phyloP scores from a whole-genome alignment of 1,140 invertebrate genomes.

The Zelostemma sp. region DNA sequence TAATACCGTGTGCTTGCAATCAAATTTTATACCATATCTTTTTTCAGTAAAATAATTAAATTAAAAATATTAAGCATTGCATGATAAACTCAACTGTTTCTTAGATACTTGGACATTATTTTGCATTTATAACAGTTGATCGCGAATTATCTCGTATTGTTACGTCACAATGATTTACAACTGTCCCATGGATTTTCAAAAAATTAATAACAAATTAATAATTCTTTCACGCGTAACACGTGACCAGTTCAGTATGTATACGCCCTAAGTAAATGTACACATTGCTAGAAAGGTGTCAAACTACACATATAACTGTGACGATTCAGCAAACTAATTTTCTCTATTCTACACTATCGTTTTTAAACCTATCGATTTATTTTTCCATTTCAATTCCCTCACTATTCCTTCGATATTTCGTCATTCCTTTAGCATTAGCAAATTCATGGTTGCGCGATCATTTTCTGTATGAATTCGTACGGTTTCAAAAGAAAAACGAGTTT shows the following conservation, averaged over 20 bases:
- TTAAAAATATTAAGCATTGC: too few relatives aligned
- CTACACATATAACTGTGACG: slow-evolving; percentile 9
- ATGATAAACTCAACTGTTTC: too few relatives aligned
- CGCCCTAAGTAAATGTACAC: slow-evolving; percentile 2
- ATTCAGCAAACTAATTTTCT: slow-evolving; percentile 10
- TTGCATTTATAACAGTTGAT: too few relatives aligned
- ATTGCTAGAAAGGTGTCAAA: slow-evolving; percentile 8
- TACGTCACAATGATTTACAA: too few relatives aligned
- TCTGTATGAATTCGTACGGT: background rate
- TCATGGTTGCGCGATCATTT: background rate
- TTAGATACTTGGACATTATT: too few relatives aligned
- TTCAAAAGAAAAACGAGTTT: background rate
- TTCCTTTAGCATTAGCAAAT: too few relatives aligned
- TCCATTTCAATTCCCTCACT: background rate
- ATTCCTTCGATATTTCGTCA: background rate
- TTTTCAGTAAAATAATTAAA: too few relatives aligned
- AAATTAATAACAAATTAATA: background rate
- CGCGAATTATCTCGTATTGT: too few relatives aligned
- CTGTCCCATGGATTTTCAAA: too few relatives aligned
- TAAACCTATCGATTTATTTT: background rate
- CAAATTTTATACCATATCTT: too few relatives aligned
- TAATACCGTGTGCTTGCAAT: too few relatives aligned
- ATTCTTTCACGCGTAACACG: too few relatives aligned
- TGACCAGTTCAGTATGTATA: slow-evolving; percentile 7
- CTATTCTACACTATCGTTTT: background rate